Conservation (phyloP, 2,113 vertebrate genomes). For the Pao palembangensis region DNA sequence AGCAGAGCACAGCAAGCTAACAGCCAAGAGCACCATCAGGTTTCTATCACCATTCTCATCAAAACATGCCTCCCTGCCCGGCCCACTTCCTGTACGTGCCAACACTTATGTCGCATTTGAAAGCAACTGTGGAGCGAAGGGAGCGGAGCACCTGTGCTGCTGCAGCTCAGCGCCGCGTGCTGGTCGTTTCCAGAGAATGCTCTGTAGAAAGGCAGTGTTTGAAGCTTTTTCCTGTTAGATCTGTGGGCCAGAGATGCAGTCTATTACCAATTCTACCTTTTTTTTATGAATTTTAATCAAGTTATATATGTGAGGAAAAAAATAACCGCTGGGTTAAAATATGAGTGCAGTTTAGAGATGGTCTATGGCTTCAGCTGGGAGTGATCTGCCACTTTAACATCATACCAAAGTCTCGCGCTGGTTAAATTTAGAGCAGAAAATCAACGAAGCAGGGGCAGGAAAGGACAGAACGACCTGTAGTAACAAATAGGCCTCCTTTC, state of each 20-base stretch:
- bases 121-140: constrained; percentile 18
- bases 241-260: background rate
- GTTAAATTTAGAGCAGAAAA: too few species aligned
- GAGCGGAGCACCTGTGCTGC: constrained; percentile 8
- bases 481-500: constrained; percentile 54
- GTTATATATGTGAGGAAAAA: background rate
- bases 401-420: too few species aligned
- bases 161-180: background rate
- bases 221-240: background rate
- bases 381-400: background rate
- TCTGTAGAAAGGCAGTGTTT: constrained; percentile 42
- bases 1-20: constrained; percentile 58
- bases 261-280: too few species aligned
- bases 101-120: constrained; percentile 26
- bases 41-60: constrained; percentile 46
- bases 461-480: constrained; percentile 7
- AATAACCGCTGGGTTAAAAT: background rate
- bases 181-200: constrained; percentile 22
- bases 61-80: constrained; percentile 29
- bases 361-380: background rate
- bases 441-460: too few species aligned
- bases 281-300: too few species aligned
- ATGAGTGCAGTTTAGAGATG: background rate
- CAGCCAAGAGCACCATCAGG: constrained; percentile 38
- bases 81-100: constrained; percentile 15